Evolutionary conservation across 2,888 invertebrate genomes (phyloP).

Genomic region (Sesia apiformis): DNA sequence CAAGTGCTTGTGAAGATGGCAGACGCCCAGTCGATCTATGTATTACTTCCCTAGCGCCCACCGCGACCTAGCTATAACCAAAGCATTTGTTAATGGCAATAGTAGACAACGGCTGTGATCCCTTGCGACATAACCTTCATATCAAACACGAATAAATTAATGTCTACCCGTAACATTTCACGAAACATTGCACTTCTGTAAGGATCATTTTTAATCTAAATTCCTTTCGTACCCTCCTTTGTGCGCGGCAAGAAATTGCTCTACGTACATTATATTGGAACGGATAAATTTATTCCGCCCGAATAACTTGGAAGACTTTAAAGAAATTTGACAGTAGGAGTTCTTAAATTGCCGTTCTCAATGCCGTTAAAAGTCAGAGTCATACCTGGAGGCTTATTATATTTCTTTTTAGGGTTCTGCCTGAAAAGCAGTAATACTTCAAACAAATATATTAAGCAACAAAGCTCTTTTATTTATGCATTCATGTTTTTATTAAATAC

Average conservation of each 20-base stretch:
- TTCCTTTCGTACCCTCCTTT: conserved; percentile 48
- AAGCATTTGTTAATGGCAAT: too few species aligned
- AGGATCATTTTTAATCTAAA: conserved; percentile 64
- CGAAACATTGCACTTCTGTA: conserved; percentile 49
- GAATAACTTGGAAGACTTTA: conserved; percentile 29
- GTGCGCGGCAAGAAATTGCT: conserved; percentile 33
- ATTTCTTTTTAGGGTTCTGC: not conserved
- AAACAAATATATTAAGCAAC: too few species aligned
- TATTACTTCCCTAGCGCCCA: too few species aligned
- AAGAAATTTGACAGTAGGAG: conserved; percentile 13
- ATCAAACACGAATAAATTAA: not conserved
- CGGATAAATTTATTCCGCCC: conserved; percentile 41
- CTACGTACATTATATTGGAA: conserved; percentile 41
- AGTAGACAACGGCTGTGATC: not conserved
- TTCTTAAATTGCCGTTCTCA: conserved; percentile 6
- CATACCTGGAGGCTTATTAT: not conserved
- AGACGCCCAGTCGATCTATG: too few species aligned
- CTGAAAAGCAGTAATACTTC: not conserved
- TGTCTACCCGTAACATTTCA: conserved; percentile 22
- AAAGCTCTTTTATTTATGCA: too few species aligned
- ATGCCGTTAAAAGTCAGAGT: not conserved
- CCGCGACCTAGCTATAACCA: too few species aligned
- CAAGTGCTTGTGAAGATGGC: too few species aligned
- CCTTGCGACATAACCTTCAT: not conserved
- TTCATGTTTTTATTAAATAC: too few species aligned